Base-by-base conservation (phyloP, 1,140 invertebrate genomes). In the Drosophila kurseongensis region DNA sequence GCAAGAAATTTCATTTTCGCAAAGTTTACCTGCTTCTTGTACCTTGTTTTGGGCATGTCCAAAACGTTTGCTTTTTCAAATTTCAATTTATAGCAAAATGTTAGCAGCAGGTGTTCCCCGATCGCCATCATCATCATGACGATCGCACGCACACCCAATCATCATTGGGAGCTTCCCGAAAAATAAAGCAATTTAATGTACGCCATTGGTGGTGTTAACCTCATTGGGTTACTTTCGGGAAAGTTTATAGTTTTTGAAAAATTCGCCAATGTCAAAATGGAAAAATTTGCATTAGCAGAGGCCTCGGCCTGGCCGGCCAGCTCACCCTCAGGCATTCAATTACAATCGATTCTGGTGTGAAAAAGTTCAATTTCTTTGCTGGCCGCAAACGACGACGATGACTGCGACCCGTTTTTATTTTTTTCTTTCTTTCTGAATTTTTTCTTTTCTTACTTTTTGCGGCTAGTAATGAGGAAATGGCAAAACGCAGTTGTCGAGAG, bases 331-430 rank as follows among this genome's bases (percentile, higher is more conserved):
- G 84, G 84, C 84, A 89, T 89, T 89, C 84, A 89, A 89, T 89
- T 89, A 89, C 84, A 89, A 89, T 89, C 84, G 84, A 89, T 89
- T 89, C 84, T 89, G 84, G 84, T 89, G 84, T 89, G 84, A 89
- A 89, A 89, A 89, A 89, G 84, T 89, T 89, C 84, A 89, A 89
- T 89, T 89, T 88, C 83, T 89, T 89, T 75, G 75, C 81, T 56
- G 75, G 81, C 82, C 82, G 80, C 67, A 71, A 71, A 78, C 75
- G 67, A 66, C 69, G 77, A 58, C 75, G 69, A 78, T 67, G 75
- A 78, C 76, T 72, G 51, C 71, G 71, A 83, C 78, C 84, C 67
- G 80, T 89, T 83, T 80, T 77, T 74, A 57, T 60, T 75, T 50
- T 47, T 45, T 41, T 51, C 27, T 29, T 55, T 55, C 36, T 45